Percentiles rank a stretch among this genome's conserved stretches.
Evolutionary conservation across 2,888 invertebrate genomes (phyloP).

Genomic region (Tiliacea citrago): DNA sequence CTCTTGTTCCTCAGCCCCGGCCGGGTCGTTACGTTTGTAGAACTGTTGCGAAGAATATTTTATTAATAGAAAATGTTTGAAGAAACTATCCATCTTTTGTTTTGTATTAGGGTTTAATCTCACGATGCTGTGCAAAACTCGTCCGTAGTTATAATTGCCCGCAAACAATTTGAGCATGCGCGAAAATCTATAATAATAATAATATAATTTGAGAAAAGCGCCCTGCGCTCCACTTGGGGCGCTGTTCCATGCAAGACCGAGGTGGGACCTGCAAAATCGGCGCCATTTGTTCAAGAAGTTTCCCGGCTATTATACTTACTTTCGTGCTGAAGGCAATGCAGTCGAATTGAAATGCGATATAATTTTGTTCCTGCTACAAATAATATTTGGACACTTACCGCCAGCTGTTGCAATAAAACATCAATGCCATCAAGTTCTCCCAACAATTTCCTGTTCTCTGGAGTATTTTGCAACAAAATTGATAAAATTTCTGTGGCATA

Average conservation of each 20-base stretch:
- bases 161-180: not conserved
- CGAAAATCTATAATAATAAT: not conserved
- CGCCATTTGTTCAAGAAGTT: not conserved
- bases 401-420: constrained; percentile 97
- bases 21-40: constrained; percentile 98
- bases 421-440: constrained; percentile 99
- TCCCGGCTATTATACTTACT: not conserved
- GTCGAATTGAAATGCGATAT: not conserved
- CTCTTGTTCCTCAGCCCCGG: constrained; percentile 97
- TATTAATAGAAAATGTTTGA: not conserved
- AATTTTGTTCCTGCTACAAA: not conserved
- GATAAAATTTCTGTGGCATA: constrained; percentile 99
- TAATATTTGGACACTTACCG: constrained; percentile 88
- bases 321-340: not conserved
- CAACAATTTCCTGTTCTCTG: constrained; percentile 94
- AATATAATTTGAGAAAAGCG: not conserved
- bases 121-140: not conserved
- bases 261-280: not conserved
- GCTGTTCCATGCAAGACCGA: not conserved
- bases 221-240: no score
- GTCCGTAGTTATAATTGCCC: no score
- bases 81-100: not conserved
- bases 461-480: constrained; percentile 97
- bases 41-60: constrained; percentile 87
- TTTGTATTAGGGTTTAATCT: not conserved